Evolutionary conservation across 2,797 vertebrate genomes (phyloP).

Genomic region (Sebastes trivittatus): DNA sequence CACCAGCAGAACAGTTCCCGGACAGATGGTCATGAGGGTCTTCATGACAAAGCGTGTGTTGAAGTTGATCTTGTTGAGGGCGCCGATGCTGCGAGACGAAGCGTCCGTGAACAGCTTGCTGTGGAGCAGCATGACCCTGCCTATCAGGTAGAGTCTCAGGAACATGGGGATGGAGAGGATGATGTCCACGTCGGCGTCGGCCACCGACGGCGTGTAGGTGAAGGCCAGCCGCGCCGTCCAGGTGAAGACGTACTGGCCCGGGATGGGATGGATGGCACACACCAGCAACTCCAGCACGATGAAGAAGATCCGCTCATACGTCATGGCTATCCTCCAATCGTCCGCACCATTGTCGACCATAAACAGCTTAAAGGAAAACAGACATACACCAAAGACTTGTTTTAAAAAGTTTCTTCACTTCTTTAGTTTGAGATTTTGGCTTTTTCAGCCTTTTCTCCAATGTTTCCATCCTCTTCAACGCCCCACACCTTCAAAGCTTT

Average conservation of each 20-base stretch:
- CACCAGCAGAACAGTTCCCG: slow-evolving; percentile 92
- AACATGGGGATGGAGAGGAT: slow-evolving; percentile 97
- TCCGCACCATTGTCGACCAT: slow-evolving; percentile 97
- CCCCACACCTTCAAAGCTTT: neutral
- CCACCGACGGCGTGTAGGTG: slow-evolving; percentile 89
- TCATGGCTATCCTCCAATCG: slow-evolving; percentile 98
- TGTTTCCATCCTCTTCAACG: neutral
- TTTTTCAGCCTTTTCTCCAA: neutral
- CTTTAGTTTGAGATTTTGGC: neutral
- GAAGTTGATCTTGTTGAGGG: slow-evolving; percentile 97
- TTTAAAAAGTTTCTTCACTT: neutral
- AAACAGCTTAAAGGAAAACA: slow-evolving; percentile 86
- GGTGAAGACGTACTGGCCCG: slow-evolving; percentile 92
- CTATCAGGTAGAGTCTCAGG: slow-evolving; percentile 94
- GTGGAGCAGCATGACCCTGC: slow-evolving; percentile 94
- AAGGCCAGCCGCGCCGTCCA: slow-evolving; percentile 94
- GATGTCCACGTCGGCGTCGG: slow-evolving; percentile 92
- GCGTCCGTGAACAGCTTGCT: slow-evolving; percentile 96
- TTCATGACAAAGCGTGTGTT: slow-evolving; percentile 98
- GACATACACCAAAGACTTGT: neutral
- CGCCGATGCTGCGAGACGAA: slow-evolving; percentile 94
- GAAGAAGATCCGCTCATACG: slow-evolving; percentile 92
- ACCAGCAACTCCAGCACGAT: slow-evolving; percentile 93
- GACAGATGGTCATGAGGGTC: slow-evolving; percentile 97
- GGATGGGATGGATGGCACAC: slow-evolving; percentile 95